Percentiles rank a stretch among this genome's conserved stretches.
phyloP scores from a whole-genome alignment of 1,140 invertebrate genomes.

The Tribolium madens region DNA sequence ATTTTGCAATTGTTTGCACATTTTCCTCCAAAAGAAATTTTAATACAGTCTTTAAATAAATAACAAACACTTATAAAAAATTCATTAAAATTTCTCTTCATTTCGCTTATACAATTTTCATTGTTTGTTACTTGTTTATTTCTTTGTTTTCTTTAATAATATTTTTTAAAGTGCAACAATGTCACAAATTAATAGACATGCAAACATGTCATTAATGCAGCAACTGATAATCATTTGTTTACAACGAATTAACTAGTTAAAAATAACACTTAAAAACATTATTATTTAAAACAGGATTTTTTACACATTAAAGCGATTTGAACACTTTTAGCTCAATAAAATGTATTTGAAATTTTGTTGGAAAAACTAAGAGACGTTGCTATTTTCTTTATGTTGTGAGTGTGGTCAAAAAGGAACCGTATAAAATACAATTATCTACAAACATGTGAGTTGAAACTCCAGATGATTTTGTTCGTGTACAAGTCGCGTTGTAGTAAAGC shows the following conservation, averaged over 20 bases:
- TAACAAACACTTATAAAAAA: not conserved
- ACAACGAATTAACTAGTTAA: no score
- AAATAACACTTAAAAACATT: no score
- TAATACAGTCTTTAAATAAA: not conserved
- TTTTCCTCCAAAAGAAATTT: not conserved
- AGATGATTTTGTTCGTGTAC: conserved; percentile 8
- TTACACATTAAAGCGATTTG: no score
- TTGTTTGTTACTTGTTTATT: no score
- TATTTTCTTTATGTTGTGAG: not conserved
- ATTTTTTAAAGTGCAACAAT: no score
- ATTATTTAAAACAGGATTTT: no score
- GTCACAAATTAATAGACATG: no score
- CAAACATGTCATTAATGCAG: not conserved
- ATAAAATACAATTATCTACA: conserved; percentile 14
- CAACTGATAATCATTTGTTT: not conserved
- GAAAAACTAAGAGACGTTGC: not conserved
- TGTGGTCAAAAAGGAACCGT: not conserved
- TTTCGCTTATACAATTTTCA: no score
- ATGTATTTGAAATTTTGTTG: not conserved
- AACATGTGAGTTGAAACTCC: conserved; percentile 10
- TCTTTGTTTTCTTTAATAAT: no score
- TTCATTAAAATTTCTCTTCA: no score
- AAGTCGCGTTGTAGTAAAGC: conserved; percentile 5
- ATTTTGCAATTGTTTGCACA: not conserved
- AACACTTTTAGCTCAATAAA: not conserved